Conservation (phyloP, 2,797 vertebrate genomes). For the Lithobates pipiens region DNA sequence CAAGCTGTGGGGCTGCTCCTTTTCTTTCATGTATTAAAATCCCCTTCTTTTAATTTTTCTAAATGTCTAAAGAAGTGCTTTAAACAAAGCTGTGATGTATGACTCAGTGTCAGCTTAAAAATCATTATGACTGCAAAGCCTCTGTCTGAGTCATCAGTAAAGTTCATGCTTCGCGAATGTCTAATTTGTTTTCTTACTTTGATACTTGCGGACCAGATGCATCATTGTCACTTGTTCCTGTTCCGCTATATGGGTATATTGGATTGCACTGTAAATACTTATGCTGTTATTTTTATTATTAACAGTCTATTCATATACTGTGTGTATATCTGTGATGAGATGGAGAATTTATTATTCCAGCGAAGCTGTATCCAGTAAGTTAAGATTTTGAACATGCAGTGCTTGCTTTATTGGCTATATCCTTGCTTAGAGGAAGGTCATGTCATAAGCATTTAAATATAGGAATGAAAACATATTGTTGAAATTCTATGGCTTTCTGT, state of each 20-base stretch:
- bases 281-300: background rate
- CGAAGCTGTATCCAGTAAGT: background rate
- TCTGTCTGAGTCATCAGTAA: conserved; percentile 58
- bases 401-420: background rate
- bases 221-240: conserved; percentile 1
- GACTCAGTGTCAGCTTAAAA: conserved; percentile 57
- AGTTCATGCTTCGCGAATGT: conserved; percentile 58
- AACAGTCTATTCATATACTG: background rate
- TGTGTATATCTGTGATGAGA: background rate
- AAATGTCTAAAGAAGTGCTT: conserved; percentile 30
- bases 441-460: background rate
- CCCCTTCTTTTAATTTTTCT: conserved; percentile 13
- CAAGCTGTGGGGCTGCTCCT: background rate
- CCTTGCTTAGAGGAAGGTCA: background rate
- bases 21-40: conserved; percentile 22
- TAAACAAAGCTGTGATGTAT: conserved; percentile 56
- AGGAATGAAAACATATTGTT: background rate
- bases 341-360: background rate
- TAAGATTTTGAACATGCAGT: conserved; percentile 1
- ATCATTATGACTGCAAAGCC: conserved; percentile 42
- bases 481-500: background rate
- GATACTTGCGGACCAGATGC: conserved; percentile 48
- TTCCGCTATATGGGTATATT: background rate
- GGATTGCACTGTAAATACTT: background rate
- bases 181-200: conserved; percentile 55